A percentile compares a stretch with the other conserved stretches of the same genome.
Conservation (phyloP, 2,888 invertebrate genomes). For the Drosophila falleni region DNA sequence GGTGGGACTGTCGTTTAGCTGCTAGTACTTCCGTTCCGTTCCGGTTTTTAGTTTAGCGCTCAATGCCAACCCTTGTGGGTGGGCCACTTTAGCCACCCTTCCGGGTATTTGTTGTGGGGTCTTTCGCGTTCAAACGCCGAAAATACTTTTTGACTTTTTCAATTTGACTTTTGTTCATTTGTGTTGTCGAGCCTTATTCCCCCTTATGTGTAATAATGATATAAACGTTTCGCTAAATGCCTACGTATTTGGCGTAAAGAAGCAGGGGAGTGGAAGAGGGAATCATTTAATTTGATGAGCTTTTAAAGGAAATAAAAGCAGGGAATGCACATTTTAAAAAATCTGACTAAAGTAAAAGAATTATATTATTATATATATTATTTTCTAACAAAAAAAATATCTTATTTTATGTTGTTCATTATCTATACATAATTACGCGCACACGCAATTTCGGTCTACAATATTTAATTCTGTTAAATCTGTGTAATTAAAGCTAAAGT, state of each 20-base stretch:
- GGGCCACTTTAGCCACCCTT: conserved; percentile 59
- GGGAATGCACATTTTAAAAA: no score
- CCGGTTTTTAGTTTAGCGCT: conserved; percentile 66
- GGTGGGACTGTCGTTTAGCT: conserved; percentile 52
- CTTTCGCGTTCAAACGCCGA: conserved; percentile 28
- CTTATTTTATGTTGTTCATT: not conserved
- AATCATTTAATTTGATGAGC: conserved; percentile 73
- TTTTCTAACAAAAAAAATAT: not conserved
- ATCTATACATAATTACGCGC: not conserved
- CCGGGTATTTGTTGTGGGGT: conserved; percentile 32
- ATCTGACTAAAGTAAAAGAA: not conserved
- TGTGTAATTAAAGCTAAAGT: not conserved
- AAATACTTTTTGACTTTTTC: conserved; percentile 77
- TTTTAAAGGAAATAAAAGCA: conserved; percentile 8
- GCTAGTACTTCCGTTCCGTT: conserved; percentile 76
- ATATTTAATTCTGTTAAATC: not conserved
- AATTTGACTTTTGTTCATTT: conserved; percentile 71
- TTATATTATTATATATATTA: no score
- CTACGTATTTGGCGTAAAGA: conserved; percentile 68
- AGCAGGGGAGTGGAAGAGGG: conserved; percentile 18
- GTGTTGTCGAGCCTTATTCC: conserved; percentile 11
- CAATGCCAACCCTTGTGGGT: conserved; percentile 48
- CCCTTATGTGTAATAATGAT: conserved; percentile 80
- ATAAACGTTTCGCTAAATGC: conserved; percentile 84
- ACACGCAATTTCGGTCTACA: not conserved